These are phyloP conservation scores for Dendroctonus ponderosae DNA, from an alignment of 1,140 invertebrate genomes.

Conservation along the genomic window DNA sequence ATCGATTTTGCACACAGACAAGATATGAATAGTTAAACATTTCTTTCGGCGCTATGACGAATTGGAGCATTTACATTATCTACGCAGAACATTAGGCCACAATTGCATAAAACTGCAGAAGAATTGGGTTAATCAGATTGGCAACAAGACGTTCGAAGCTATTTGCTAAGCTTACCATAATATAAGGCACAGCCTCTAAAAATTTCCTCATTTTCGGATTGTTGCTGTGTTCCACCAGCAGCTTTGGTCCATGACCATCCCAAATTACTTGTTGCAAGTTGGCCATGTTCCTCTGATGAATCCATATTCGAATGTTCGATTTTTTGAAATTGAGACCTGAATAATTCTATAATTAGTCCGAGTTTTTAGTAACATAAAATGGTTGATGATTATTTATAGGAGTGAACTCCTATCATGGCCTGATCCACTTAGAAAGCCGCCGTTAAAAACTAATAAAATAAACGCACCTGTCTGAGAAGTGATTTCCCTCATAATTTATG, in stretches of 20 bases:
- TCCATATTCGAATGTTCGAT: conserved; percentile 88
- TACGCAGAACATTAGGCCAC: too few relatives aligned
- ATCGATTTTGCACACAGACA: too few relatives aligned
- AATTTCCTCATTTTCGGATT: conserved; percentile 77
- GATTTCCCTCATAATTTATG: conserved; percentile 11
- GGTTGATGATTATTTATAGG: neutral
- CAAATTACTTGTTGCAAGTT: conserved; percentile 81
- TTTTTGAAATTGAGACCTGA: conserved; percentile 70
- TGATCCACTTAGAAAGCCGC: neutral
- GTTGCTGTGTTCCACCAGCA: conserved; percentile 79
- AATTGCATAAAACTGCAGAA: too few relatives aligned
- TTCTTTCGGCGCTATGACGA: too few relatives aligned
- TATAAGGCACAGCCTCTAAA: conserved; percentile 79
- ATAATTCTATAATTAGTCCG: neutral
- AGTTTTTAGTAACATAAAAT: neutral
- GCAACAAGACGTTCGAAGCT: too few relatives aligned
- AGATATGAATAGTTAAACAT: too few relatives aligned
- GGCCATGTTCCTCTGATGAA: conserved; percentile 81
- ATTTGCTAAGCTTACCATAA: conserved; percentile 66
- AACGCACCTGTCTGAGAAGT: neutral
- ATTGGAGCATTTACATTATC: too few relatives aligned
- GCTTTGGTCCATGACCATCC: conserved; percentile 79
- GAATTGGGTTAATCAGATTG: too few relatives aligned
- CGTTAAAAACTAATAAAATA: neutral
- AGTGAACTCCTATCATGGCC: neutral